Conservation (phyloP, 2,888 invertebrate species). For the Lasiommata megera region DNA sequence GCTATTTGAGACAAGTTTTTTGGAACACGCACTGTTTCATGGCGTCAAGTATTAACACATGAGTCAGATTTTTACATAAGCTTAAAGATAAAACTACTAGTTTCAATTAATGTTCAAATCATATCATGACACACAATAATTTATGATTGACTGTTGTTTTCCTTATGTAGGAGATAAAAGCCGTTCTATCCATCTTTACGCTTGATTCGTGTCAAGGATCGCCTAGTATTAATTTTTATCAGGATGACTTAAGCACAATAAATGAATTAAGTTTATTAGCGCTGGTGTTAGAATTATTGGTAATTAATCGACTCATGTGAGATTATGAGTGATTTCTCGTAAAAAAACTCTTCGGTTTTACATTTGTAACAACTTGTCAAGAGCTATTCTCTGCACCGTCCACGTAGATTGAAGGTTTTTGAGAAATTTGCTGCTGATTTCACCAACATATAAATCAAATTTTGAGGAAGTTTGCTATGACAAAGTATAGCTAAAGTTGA, state of each 20-base stretch:
- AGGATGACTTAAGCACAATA: constrained; percentile 11
- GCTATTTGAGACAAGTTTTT: too few relatives aligned
- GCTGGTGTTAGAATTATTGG: neutral
- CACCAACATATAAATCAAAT: too few relatives aligned
- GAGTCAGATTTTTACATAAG: neutral
- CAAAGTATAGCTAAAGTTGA: too few relatives aligned
- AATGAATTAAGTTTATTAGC: constrained; percentile 20
- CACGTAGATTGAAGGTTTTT: too few relatives aligned
- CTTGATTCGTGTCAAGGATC: constrained; percentile 44
- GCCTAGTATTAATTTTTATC: constrained; percentile 41
- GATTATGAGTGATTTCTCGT: neutral
- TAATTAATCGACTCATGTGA: neutral
- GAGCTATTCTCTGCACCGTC: too few relatives aligned
- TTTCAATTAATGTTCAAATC: constrained; percentile 16
- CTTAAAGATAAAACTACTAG: constrained; percentile 7
- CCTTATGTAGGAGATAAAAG: constrained; percentile 24
- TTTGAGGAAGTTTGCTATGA: too few relatives aligned
- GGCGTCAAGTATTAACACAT: neutral
- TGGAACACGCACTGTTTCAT: neutral
- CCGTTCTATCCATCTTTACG: constrained; percentile 37
- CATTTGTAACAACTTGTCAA: too few relatives aligned
- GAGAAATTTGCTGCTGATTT: too few relatives aligned
- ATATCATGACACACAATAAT: constrained; percentile 15
- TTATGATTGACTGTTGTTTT: constrained; percentile 19
- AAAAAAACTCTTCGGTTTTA: too few relatives aligned